Base-by-base conservation (phyloP, 2,113 vertebrate genomes). In the Meleagris gallopavo region DNA sequence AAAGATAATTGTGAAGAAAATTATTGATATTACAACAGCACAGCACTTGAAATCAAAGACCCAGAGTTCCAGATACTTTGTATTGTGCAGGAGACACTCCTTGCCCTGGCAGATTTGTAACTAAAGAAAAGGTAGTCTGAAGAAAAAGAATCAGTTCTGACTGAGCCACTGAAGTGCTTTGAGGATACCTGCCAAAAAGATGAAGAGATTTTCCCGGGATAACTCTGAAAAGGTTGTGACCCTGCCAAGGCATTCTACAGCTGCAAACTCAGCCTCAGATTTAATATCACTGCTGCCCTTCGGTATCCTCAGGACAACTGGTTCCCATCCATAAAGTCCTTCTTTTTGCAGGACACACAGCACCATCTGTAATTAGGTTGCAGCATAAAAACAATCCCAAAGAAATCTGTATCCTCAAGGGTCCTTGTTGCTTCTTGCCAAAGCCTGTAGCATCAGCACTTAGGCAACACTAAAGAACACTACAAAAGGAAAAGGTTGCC, bases 401-500 rank as follows among this genome's bases (percentile, higher is more conserved):
- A 89, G 67, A 82, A 65, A 76, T 52, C 93, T 52, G 45, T 84
- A 88, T 64, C 70, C 73, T 83, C 81, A 78, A 61, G 89, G 70
- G 81, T 73, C 54, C 75, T 48, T 43, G 62, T 65, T 93, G 32
- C 71, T 72, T 72, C 66, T 78, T 69, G 57, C 70, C 87, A 75
- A 29, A 41, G 78, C 54, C 78, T 73, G n/a, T 66, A 61, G 30
- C 89, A 66, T 83, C 87, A 95, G 78, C 78, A 61, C 66, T 95
- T 61, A 19, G 71, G 36, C 78, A 62, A 15, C 43, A 58, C 78
- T 40, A 83, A 71, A 72, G 74, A 92, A 36, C 43, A 17, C 46
- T 0, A 17, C 43, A 61, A 72, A 80, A 60, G 80, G 17, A 81
- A 45, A 67, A 66, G 9, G 41, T 52, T 88, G 57, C 80, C 70